Evolutionary conservation across 2,113 vertebrate species (phyloP), one percentile per base, ranked within the genome.

Genomic region (Oryzias melastigma): DNA sequence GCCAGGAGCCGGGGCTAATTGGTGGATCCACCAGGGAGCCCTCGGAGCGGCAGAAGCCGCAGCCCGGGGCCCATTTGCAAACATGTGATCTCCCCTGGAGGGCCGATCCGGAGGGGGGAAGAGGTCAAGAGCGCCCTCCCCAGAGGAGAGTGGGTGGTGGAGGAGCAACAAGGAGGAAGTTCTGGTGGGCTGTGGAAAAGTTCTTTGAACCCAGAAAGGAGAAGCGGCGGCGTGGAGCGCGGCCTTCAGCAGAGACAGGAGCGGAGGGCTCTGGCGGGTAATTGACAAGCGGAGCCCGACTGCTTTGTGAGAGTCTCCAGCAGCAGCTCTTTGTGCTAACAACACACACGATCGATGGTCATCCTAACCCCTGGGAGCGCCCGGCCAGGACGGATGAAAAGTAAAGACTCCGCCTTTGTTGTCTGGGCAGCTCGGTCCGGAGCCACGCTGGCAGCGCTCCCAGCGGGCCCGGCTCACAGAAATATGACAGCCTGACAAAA

Each of bases 1-100:
- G 72, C 77, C 65, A 56, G 71, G 78, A 82, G 84, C 80, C 35
- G 58, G 68, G 85, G 85, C 86, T 91, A 90, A 91, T 90, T 88
- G 90, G 83, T 3, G 42, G 59, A 84, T 88, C 81, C 90, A 78
- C 83, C 57, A 59, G 87, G 88, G 88, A 88, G 71, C 70, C 77
- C 85, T 87, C 75, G 59, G 82, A 46, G 57, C 55, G 16, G 80
- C 67, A 50, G 35, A 35, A 68, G 55, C 65, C 52, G 20, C 51
- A 62, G 70, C 59, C 62, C 47, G 62, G 58, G 50, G 76, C 52
- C 62, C 77, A 62, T 82, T 76, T 74, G 80, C 78, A 80, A 82
- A 54, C 80, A 85, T 78, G 80, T 82, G 80, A 88, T 85, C 73
- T 75, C 42, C 45, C 17, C 59, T 56, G 70, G 74, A 64, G 46